Evolutionary conservation across 1,140 invertebrate species (phyloP).

Genomic region (Dysdera silvatica): DNA sequence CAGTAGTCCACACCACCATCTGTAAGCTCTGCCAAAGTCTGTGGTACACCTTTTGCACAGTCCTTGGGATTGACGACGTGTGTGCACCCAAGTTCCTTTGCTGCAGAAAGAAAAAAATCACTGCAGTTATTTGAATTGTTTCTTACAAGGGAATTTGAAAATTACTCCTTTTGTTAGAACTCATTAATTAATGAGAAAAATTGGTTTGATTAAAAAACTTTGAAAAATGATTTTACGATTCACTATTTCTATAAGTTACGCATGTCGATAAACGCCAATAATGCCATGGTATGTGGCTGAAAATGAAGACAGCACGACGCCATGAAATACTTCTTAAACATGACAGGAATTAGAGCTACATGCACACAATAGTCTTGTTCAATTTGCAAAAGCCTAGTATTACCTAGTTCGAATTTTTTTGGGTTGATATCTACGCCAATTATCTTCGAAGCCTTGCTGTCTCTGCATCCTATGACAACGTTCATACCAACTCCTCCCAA

Average conservation of each 20-base stretch:
- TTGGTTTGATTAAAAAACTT: not conserved
- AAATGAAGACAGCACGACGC: no score
- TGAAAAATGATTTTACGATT: no score
- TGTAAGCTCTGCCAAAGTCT: slow-evolving; percentile 79
- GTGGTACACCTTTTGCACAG: slow-evolving; percentile 66
- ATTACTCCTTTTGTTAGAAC: not conserved
- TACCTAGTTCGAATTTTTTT: slow-evolving; percentile 72
- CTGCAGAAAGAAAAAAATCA: slow-evolving; percentile 43
- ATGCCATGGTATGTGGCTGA: no score
- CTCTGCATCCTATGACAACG: slow-evolving; percentile 79
- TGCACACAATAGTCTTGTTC: no score
- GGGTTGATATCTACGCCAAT: slow-evolving; percentile 91
- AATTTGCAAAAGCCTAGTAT: no score
- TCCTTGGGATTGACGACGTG: slow-evolving; percentile 87
- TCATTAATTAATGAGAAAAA: not conserved
- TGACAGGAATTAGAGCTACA: no score
- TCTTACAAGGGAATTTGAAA: not conserved
- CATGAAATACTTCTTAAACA: no score
- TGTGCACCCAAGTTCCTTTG: slow-evolving; percentile 77
- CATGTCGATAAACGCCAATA: no score
- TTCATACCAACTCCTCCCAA: slow-evolving; percentile 92
- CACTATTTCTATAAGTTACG: no score
- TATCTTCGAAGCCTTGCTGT: slow-evolving; percentile 80
- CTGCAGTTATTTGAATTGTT: no score
- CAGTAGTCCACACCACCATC: slow-evolving; percentile 95